Conservation (phyloP, 1,140 invertebrate species). For the Apolygus lucorum region DNA sequence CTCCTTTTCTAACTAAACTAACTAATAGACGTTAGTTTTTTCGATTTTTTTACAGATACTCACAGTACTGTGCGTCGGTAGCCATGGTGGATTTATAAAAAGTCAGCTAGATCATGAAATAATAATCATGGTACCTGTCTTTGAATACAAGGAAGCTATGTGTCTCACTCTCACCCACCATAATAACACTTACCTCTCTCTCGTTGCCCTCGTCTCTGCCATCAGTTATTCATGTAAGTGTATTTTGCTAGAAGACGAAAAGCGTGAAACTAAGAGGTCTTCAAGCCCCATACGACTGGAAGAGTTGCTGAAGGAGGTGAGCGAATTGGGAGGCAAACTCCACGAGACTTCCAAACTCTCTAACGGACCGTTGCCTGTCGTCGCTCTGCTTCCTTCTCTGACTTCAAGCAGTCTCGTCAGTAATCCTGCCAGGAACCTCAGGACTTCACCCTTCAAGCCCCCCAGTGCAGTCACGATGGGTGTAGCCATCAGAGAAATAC, state of each 20-base stretch:
- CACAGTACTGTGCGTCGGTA: too few relatives aligned
- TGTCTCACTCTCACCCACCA: too few relatives aligned
- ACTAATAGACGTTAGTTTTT: too few relatives aligned
- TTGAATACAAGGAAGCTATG: too few relatives aligned
- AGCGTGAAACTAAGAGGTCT: not conserved
- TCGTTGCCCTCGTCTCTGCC: too few relatives aligned
- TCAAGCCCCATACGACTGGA: constrained; percentile 22
- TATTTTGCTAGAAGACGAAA: not conserved
- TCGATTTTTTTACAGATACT: too few relatives aligned
- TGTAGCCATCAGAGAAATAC: constrained; percentile 38
- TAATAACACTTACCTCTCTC: too few relatives aligned
- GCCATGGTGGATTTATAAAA: too few relatives aligned
- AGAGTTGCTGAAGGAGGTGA: constrained; percentile 20
- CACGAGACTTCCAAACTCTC: constrained; percentile 10
- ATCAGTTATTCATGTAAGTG: too few relatives aligned
- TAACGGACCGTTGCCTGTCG: constrained; percentile 24
- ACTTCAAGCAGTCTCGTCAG: constrained; percentile 14
- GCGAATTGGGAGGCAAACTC: not conserved
- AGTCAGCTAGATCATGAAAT: too few relatives aligned
- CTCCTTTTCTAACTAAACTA: too few relatives aligned
- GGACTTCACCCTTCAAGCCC: constrained; percentile 33
- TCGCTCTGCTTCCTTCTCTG: constrained; percentile 22
- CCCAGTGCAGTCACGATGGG: constrained; percentile 33
- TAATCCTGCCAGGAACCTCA: constrained; percentile 25
- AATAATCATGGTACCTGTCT: too few relatives aligned